These are phyloP conservation scores for Austrofundulus limnaeus DNA, from an alignment of 2,113 vertebrate genomes.

Conservation along the genomic window DNA sequence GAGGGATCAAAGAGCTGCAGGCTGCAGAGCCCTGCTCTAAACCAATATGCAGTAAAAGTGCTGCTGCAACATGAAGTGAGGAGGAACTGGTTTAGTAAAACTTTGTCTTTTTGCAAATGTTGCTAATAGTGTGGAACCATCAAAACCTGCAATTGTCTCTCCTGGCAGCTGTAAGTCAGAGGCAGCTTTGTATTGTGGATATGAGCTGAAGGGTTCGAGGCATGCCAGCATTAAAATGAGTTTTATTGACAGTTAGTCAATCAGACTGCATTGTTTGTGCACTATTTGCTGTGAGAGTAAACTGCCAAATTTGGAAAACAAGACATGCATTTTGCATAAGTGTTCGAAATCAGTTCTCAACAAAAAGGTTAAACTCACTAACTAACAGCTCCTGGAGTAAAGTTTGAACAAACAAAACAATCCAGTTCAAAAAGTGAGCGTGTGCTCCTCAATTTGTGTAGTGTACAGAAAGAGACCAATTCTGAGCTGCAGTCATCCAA, in stretches of 20 bases:
- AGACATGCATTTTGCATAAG: background rate
- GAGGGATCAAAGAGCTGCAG: too few species aligned
- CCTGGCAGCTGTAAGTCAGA: background rate
- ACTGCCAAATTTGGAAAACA: background rate
- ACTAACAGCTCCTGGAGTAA: conserved; percentile 26
- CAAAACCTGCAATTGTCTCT: too few species aligned
- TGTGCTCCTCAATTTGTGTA: conserved; percentile 36
- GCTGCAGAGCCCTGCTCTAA: too few species aligned
- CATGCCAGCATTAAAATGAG: background rate
- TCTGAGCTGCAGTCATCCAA: conserved; percentile 37
- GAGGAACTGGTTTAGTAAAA: background rate
- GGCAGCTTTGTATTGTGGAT: too few species aligned
- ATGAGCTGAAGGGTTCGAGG: background rate
- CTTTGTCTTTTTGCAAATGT: background rate
- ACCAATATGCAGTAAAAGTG: background rate
- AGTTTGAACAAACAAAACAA: conserved; percentile 46
- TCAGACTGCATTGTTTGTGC: background rate
- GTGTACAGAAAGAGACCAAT: conserved; percentile 41
- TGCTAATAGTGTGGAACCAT: background rate
- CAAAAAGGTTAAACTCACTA: conserved; percentile 13
- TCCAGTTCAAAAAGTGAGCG: conserved; percentile 37
- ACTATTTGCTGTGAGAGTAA: background rate
- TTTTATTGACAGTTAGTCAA: background rate
- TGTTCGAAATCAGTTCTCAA: conserved; percentile 9
- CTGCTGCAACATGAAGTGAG: background rate